Percentiles rank a stretch among this genome's conserved stretches.
Evolutionary conservation across 2,113 vertebrate genomes (phyloP).

Genomic region (Tragulus kanchil): DNA sequence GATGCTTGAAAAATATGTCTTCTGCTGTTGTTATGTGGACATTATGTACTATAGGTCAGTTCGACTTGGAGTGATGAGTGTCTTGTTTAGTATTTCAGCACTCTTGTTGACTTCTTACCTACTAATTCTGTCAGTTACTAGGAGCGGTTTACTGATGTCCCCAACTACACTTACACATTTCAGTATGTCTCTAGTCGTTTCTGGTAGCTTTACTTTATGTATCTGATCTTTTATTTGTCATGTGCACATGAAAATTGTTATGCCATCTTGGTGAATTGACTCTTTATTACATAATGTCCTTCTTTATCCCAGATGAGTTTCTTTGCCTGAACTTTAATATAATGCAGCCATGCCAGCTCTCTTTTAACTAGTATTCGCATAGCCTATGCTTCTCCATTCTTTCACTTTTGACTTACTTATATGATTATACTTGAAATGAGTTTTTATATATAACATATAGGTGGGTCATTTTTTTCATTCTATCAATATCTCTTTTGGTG

Average conservation of each 20-base stretch:
- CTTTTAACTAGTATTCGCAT: not conserved
- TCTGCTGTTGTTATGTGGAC: not conserved
- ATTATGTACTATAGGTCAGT: not conserved
- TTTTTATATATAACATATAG: not conserved
- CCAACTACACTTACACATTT: not conserved
- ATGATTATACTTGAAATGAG: not conserved
- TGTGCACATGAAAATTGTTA: not conserved
- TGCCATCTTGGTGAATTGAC: not conserved
- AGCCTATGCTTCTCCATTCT: not conserved
- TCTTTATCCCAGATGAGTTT: not conserved
- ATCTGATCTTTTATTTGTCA: not conserved
- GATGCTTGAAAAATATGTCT: not conserved
- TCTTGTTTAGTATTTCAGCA: not conserved
- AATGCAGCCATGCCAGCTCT: not conserved
- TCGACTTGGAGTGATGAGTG: not conserved
- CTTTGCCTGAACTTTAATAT: not conserved
- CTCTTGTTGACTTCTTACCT: not conserved
- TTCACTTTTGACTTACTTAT: not conserved
- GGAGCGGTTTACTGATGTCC: not conserved
- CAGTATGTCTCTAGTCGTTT: not conserved
- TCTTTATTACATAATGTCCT: not conserved
- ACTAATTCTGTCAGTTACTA: not conserved
- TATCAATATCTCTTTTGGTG: not conserved
- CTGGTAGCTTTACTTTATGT: not conserved
- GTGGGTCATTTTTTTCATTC: not conserved